Conservation (phyloP, 2,113 vertebrate genomes). For the Erinaceus europaeus region DNA sequence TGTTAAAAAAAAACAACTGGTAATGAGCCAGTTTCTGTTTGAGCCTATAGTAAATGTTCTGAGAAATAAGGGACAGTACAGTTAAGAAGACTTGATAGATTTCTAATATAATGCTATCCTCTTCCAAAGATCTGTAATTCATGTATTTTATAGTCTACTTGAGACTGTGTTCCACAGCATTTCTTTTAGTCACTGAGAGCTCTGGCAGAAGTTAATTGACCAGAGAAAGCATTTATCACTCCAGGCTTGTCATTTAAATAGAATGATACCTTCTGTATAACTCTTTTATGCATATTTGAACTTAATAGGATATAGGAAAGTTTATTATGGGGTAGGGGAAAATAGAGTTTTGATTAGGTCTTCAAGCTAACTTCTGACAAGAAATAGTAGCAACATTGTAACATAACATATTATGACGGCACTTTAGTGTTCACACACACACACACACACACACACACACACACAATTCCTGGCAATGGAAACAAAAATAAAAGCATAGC, state of each 20-base stretch:
- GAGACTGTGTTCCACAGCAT: conserved; percentile 29
- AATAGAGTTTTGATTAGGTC: background rate
- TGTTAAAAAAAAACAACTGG: conserved; percentile 54
- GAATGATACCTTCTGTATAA: conserved; percentile 18
- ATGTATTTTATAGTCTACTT: conserved; percentile 47
- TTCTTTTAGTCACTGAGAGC: conserved; percentile 47
- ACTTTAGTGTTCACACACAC: no score
- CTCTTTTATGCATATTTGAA: conserved; percentile 36
- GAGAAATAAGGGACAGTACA: conserved; percentile 17
- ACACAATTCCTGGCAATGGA: background rate
- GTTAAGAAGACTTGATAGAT: conserved; percentile 32
- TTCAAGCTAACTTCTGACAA: background rate
- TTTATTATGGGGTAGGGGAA: background rate
- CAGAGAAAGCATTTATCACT: conserved; percentile 52
- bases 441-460: no score
- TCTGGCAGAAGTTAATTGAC: conserved; percentile 54
- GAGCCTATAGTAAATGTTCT: conserved; percentile 61
- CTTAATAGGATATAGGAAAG: conserved; percentile 9
- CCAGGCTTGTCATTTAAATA: conserved; percentile 46
- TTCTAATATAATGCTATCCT: conserved; percentile 32
- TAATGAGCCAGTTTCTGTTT: conserved; percentile 32
- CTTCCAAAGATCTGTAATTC: conserved; percentile 34
- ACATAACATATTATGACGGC: background rate
- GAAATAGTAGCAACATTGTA: background rate
- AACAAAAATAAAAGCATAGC: background rate